These are phyloP conservation scores for Zootoca vivipara DNA, from an alignment of 2,113 vertebrate species.

Conservation along the genomic window DNA sequence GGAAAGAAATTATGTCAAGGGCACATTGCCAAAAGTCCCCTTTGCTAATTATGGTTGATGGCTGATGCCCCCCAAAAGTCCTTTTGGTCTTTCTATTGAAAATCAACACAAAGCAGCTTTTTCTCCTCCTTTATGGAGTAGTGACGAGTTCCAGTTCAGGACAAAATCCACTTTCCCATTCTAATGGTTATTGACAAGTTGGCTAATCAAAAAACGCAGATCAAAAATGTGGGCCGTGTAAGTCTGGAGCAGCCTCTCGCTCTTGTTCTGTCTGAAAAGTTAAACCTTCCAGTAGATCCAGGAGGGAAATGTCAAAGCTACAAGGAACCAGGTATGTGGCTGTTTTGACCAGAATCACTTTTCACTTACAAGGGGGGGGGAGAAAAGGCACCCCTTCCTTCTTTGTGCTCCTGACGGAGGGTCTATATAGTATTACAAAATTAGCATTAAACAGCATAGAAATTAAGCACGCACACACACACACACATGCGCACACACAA, in stretches of 20 bases:
- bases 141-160: conserved; percentile 71
- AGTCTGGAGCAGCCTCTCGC: conserved; percentile 71
- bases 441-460: conserved; percentile 84
- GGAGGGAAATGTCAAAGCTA: conserved; percentile 80
- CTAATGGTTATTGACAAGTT: conserved; percentile 74
- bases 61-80: conserved; percentile 66
- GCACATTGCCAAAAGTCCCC: conserved; percentile 64
- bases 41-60: conserved; percentile 64
- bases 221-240: conserved; percentile 73
- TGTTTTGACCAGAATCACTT: conserved; percentile 74
- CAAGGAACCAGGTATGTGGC: conserved; percentile 70
- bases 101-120: conserved; percentile 58
- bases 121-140: conserved; percentile 33
- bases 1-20: conserved; percentile 66
- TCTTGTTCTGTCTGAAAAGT: conserved; percentile 70
- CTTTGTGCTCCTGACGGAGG: conserved; percentile 64
- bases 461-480: conserved; percentile 48
- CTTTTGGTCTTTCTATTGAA: conserved; percentile 56
- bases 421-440: conserved; percentile 87
- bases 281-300: conserved; percentile 82
- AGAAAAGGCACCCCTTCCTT: conserved; percentile 69
- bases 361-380: conserved; percentile 61
- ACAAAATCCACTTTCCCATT: conserved; percentile 49
- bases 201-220: conserved; percentile 71
- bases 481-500: not conserved